Conservation (phyloP, 2,113 vertebrate genomes). For the Anarhynchus alexandrinus region DNA sequence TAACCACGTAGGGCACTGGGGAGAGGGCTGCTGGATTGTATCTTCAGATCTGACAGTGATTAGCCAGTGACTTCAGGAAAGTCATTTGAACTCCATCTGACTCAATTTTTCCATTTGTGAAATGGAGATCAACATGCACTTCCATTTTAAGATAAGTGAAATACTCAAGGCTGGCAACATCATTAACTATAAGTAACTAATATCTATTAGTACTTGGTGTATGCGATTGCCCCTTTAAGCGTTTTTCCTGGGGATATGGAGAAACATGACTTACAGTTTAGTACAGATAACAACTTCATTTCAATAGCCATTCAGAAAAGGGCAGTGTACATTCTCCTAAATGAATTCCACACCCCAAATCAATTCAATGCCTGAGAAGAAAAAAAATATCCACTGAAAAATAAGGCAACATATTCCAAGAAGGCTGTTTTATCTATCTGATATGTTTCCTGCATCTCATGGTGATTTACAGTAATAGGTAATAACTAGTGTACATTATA, state of each 20-base stretch:
- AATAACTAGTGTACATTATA: constrained; percentile 53
- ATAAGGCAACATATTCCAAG: constrained; percentile 11
- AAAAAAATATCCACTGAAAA: constrained; percentile 22
- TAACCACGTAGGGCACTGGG: background rate
- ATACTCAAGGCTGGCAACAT: constrained; percentile 28
- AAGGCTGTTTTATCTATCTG: constrained; percentile 40
- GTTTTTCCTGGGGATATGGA: background rate
- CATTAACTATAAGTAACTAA: constrained; percentile 51
- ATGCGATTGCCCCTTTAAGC: background rate
- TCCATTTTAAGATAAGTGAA: constrained; percentile 51
- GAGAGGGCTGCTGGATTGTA: background rate
- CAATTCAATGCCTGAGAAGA: constrained; percentile 26
- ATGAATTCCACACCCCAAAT: constrained; percentile 34
- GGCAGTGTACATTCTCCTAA: background rate
- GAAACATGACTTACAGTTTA: constrained; percentile 30
- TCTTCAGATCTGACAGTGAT: constrained; percentile 36
- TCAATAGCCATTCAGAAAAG: constrained; percentile 8
- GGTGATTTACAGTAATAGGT: constrained; percentile 56
- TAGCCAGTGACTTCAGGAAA: constrained; percentile 41
- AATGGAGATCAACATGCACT: constrained; percentile 47
- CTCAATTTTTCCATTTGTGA: constrained; percentile 60
- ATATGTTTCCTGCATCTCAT: constrained; percentile 38
- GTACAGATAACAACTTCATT: constrained; percentile 39
- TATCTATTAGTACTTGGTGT: constrained; percentile 23
- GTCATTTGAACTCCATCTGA: constrained; percentile 40